Conservation (phyloP, 2,888 invertebrate species). For the Clusia tigrina region DNA sequence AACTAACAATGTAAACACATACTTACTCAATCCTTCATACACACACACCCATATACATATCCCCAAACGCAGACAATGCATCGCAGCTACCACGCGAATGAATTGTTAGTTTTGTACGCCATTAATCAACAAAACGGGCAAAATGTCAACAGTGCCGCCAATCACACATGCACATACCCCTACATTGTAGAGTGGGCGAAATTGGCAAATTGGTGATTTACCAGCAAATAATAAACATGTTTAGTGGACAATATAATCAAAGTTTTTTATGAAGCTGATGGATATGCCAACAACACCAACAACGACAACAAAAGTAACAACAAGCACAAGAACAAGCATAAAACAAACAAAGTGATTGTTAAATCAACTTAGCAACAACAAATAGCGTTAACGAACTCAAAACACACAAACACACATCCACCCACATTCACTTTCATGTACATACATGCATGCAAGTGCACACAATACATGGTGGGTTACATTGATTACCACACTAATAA, state of each 20-base stretch:
- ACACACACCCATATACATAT: background rate
- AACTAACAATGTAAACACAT: background rate
- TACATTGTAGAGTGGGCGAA: constrained; percentile 39
- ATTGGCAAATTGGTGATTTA: constrained; percentile 58
- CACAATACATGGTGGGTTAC: background rate
- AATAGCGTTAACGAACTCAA: constrained; percentile 10
- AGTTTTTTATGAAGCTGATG: background rate
- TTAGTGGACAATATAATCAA: constrained; percentile 34
- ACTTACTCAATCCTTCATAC: no score
- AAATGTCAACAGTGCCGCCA: constrained; percentile 32
- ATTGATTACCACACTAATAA: background rate
- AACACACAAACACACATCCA: constrained; percentile 5
- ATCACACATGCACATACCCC: constrained; percentile 20
- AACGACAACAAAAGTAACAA: constrained; percentile 4
- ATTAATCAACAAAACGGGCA: constrained; percentile 48
- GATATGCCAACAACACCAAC: background rate
- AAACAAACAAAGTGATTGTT: constrained; percentile 15
- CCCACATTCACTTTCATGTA: background rate
- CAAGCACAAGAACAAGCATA: background rate
- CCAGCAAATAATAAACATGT: constrained; percentile 57
- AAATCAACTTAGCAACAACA: background rate
- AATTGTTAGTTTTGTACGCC: constrained; percentile 31
- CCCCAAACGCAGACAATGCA: no score
- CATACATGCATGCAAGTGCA: background rate
- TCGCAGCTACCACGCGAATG: background rate